These are phyloP conservation scores for Centropyge bicolor DNA, from an alignment of 2,797 vertebrate species.

Conservation along the genomic window DNA sequence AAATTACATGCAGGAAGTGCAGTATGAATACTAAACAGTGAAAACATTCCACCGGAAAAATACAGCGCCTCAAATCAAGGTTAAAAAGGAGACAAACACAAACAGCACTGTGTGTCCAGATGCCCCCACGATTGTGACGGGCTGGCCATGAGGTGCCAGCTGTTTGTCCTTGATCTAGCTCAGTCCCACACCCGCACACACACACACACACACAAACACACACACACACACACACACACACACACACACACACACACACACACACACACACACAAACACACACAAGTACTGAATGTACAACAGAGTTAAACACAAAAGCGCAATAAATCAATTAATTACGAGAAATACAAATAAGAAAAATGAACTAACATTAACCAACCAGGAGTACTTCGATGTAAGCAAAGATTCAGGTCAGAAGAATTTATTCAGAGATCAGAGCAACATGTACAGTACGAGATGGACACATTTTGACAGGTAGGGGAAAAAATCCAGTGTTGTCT, in stretches of 20 bases:
- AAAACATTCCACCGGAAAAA: constrained; percentile 28
- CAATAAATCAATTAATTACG: neutral
- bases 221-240: neutral
- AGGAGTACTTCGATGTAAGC: neutral
- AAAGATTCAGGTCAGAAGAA: constrained; percentile 2
- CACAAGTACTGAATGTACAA: neutral
- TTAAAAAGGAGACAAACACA: constrained; percentile 68
- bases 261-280: no score
- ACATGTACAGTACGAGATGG: neutral
- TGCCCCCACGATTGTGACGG: constrained; percentile 50
- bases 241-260: neutral
- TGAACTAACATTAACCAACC: neutral
- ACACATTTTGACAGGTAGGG: neutral
- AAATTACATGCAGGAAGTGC: neutral
- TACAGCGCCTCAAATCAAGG: constrained; percentile 67
- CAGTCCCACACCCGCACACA: neutral
- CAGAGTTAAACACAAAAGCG: neutral
- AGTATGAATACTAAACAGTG: constrained; percentile 40
- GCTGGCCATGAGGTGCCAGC: constrained; percentile 61
- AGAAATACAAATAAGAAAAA: neutral
- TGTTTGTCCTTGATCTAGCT: constrained; percentile 67
- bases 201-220: neutral
- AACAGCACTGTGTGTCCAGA: constrained; percentile 58
- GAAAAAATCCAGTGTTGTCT: neutral
- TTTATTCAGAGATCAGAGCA: neutral